phyloP scores from a whole-genome alignment of 2,888 invertebrate genomes.

The Falcaria lacertinaria region DNA sequence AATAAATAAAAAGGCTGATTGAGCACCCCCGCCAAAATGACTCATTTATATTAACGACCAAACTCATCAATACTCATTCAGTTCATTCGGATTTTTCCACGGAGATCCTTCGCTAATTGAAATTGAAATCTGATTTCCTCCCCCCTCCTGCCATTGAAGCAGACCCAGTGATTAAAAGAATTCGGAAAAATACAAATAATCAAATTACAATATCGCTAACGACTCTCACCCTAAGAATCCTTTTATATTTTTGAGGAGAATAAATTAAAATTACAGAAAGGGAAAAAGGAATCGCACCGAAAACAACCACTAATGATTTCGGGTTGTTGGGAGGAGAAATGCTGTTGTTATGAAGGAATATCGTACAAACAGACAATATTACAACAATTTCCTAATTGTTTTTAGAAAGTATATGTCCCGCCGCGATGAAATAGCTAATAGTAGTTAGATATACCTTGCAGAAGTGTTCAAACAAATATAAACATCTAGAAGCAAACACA shows the following conservation, averaged over 20 bases:
- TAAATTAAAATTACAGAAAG: conserved; percentile 69
- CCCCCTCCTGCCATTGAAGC: conserved; percentile 53
- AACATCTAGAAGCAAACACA: neutral
- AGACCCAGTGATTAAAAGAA: conserved; percentile 75
- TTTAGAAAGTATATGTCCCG: neutral
- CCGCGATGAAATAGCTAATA: too few relatives aligned
- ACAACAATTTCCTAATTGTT: neutral
- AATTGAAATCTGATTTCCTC: conserved; percentile 78
- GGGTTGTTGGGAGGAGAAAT: conserved; percentile 40
- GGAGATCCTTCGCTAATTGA: conserved; percentile 75
- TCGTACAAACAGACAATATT: neutral
- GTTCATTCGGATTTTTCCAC: conserved; percentile 61
- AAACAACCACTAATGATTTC: conserved; percentile 64
- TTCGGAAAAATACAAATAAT: conserved; percentile 79
- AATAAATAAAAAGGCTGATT: conserved; percentile 51
- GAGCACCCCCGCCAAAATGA: conserved; percentile 50
- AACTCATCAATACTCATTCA: conserved; percentile 76
- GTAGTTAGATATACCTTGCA: too few relatives aligned
- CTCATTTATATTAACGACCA: conserved; percentile 71
- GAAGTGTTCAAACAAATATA: neutral
- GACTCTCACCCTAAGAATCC: conserved; percentile 69
- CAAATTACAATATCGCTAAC: conserved; percentile 81
- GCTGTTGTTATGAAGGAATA: conserved; percentile 19
- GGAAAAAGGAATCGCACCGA: conserved; percentile 51
- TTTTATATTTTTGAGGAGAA: conserved; percentile 77